A percentile compares a stretch with the other conserved stretches of the same genome.
Evolutionary conservation across 1,140 invertebrate genomes (phyloP).

Genomic region (Drosophila repleta): DNA sequence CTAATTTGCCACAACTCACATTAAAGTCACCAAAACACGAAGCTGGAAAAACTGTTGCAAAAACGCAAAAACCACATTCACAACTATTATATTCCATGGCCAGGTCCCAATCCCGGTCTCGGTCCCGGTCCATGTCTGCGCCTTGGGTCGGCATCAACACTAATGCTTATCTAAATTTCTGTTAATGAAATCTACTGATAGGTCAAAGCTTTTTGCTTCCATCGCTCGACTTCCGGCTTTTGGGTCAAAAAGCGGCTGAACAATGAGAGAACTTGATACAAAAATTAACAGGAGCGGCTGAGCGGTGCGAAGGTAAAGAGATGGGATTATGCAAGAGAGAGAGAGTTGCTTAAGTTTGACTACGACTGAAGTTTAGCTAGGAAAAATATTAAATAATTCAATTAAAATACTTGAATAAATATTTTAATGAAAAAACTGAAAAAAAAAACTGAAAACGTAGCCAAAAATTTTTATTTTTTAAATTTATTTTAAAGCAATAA

Average conservation of each 20-base stretch:
- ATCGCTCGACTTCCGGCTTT: conserved; percentile 44
- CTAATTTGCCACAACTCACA: conserved; percentile 12
- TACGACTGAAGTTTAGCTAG: neutral
- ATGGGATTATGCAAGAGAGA: neutral
- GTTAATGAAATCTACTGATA: conserved; percentile 66
- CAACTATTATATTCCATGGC: conserved; percentile 1
- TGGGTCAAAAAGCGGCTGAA: conserved; percentile 35
- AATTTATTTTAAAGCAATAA: no score
- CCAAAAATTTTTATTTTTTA: no score
- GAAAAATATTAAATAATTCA: neutral
- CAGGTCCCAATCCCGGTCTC: neutral
- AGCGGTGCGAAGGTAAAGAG: neutral
- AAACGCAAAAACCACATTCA: neutral
- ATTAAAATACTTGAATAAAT: no score
- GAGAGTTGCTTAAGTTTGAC: neutral
- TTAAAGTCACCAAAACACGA: conserved; percentile 37
- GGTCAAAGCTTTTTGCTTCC: conserved; percentile 48
- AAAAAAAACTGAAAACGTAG: no score
- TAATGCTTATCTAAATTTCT: conserved; percentile 68
- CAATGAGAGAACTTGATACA: conserved; percentile 9
- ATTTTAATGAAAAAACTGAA: no score
- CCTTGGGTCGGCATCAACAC: conserved; percentile 55
- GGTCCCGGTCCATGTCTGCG: neutral
- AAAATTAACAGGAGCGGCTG: conserved; percentile 26
- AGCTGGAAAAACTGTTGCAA: neutral